phyloP scores from a whole-genome alignment of 2,797 vertebrate species.

The Cryptoblepharus egeriae region DNA sequence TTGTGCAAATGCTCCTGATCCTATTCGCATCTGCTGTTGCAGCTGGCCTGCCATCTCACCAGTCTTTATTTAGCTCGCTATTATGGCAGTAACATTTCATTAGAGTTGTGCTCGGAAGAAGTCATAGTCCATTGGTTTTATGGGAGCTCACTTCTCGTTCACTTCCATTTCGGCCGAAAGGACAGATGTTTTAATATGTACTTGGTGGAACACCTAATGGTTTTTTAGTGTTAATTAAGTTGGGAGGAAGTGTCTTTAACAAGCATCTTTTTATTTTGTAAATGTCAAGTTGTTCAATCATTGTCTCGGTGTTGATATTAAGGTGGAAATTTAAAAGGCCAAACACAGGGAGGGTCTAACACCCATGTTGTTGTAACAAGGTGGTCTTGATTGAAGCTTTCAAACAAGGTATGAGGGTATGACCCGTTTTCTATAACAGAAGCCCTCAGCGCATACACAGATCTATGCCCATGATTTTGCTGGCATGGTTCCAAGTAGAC shows the following conservation, averaged over 20 bases:
- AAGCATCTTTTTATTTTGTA: conserved; percentile 57
- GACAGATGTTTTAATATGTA: conserved; percentile 73
- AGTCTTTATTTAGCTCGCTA: conserved; percentile 62
- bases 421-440: fast-evolving
- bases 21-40: conserved; percentile 69
- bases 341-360: background rate
- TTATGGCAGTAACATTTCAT: conserved; percentile 67
- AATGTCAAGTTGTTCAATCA: conserved; percentile 62
- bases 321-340: conserved; percentile 34
- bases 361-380: fast-evolving
- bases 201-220: conserved; percentile 64
- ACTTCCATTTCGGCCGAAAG: conserved; percentile 61
- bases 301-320: conserved; percentile 29
- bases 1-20: conserved; percentile 58
- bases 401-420: fast-evolving
- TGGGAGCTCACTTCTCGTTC: conserved; percentile 65
- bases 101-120: conserved; percentile 62
- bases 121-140: conserved; percentile 77
- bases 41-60: conserved; percentile 66
- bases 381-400: background rate
- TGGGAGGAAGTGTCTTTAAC: conserved; percentile 68
- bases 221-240: conserved; percentile 71
- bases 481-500: too few species aligned
- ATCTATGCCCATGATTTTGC: too few species aligned
- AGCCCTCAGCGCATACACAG: background rate